Conservation (phyloP, 2,797 vertebrate genomes). For the Avahi laniger region DNA sequence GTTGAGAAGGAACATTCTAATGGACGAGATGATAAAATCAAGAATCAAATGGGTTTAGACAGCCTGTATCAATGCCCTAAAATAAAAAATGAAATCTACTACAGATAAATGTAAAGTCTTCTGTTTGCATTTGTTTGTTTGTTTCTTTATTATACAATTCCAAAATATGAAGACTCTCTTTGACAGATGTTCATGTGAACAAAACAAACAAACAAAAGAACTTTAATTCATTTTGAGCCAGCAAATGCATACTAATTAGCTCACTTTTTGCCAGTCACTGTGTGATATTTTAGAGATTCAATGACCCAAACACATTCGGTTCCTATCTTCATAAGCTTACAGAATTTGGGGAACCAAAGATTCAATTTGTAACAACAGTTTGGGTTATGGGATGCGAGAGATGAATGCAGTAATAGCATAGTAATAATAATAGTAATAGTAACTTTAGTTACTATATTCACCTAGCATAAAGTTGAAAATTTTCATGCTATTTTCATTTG, state of each 20-base stretch:
- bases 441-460: too few relatives aligned
- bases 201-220: background rate
- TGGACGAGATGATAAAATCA: background rate
- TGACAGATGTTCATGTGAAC: background rate
- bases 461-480: background rate
- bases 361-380: background rate
- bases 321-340: background rate
- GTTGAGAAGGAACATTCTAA: background rate
- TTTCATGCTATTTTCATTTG: background rate
- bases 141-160: background rate
- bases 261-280: background rate
- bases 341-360: background rate
- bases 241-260: background rate
- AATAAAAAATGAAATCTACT: background rate
- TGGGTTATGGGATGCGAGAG: background rate
- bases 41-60: background rate
- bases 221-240: background rate
- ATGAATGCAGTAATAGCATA: background rate
- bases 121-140: background rate
- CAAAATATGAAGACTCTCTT: background rate
- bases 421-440: background rate
- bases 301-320: background rate
- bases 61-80: background rate
- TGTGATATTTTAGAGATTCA: background rate
- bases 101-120: background rate